Conservation (phyloP, 2,888 invertebrate species). For the Nezara viridula region DNA sequence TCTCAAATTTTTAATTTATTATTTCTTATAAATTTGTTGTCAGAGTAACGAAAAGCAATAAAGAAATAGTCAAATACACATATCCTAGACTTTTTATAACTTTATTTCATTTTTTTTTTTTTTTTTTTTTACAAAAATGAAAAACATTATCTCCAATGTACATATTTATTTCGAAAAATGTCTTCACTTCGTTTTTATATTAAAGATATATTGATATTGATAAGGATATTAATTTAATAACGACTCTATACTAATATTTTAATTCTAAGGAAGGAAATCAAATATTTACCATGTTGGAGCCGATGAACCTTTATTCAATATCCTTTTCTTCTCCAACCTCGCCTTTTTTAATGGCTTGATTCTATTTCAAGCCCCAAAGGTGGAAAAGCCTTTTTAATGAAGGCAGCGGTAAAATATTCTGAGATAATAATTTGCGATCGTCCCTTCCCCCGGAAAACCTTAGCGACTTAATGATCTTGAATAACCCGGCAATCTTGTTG, state of each 20-base stretch:
- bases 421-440: not conserved
- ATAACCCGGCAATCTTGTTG: constrained; percentile 62
- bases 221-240: too few species aligned
- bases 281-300: not conserved
- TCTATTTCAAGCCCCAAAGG: not conserved
- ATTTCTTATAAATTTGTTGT: too few species aligned
- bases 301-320: not conserved
- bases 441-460: not conserved
- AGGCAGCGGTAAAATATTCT: not conserved
- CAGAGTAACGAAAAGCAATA: too few species aligned
- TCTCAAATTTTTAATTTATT: too few species aligned
- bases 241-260: not conserved
- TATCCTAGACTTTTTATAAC: too few species aligned
- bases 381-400: not conserved
- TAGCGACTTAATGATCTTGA: not conserved
- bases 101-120: too few species aligned
- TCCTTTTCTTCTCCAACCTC: not conserved
- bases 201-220: too few species aligned
- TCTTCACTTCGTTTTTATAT: too few species aligned
- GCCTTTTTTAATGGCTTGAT: not conserved
- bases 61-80: too few species aligned
- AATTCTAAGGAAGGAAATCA: not conserved
- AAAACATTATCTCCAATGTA: too few species aligned
- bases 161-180: too few species aligned
- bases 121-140: too few species aligned